Evolutionary conservation across 2,113 vertebrate species (phyloP).

Genomic region (Psittacara wagleri): DNA sequence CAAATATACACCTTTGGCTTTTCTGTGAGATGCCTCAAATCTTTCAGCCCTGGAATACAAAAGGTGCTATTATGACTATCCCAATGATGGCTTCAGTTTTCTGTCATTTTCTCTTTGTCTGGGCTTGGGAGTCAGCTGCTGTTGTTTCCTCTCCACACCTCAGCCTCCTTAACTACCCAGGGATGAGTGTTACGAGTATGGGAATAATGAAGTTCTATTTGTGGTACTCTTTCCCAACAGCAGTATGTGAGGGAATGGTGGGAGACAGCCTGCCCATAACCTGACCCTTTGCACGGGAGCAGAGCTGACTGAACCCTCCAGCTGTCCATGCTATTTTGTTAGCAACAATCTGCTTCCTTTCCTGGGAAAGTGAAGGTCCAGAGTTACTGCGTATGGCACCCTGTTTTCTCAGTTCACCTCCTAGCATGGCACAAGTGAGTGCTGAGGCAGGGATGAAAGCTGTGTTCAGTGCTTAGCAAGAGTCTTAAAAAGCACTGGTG

Average conservation of each 20-base stretch:
- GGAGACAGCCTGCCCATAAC: neutral
- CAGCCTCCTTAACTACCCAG: neutral
- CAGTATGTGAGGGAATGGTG: accelerated
- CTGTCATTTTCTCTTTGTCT: neutral
- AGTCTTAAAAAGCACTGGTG: neutral
- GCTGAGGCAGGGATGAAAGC: neutral
- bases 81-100: neutral
- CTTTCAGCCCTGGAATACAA: neutral
- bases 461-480: neutral
- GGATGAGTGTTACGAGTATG: neutral
- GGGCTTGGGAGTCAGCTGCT: neutral
- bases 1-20: neutral
- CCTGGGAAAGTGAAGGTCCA: neutral
- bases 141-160: neutral
- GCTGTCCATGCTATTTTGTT: neutral
- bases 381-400: no score
- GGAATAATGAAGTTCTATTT: neutral
- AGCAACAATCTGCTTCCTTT: neutral
- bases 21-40: neutral
- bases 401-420: neutral
- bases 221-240: neutral
- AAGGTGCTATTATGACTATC: neutral
- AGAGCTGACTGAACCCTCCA: neutral
- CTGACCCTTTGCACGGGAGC: accelerated
- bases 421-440: neutral